A percentile compares a stretch with the other conserved stretches of the same genome.
These are phyloP conservation scores for Anolis apletophallus DNA, from an alignment of 2,797 vertebrate genomes.

Conservation along the genomic window DNA sequence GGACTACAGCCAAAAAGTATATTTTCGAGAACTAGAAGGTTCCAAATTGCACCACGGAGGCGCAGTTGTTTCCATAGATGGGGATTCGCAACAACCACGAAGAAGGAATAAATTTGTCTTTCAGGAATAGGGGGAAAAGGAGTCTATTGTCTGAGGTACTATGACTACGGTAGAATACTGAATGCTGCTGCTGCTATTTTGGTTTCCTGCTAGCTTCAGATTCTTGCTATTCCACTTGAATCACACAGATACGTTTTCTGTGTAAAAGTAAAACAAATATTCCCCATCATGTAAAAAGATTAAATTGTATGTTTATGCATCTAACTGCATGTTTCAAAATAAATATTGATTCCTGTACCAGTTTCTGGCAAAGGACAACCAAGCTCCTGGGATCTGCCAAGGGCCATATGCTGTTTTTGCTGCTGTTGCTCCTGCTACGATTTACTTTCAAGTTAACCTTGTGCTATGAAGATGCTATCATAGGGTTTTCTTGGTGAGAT, in stretches of 20 bases:
- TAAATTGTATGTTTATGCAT: rapidly evolving
- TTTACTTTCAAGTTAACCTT: no score
- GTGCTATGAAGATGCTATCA: no score
- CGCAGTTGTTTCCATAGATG: no score
- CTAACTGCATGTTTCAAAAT: background rate
- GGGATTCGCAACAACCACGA: no score
- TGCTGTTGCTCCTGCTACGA: no score
- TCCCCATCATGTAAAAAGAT: rapidly evolving
- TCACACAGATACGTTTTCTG: background rate
- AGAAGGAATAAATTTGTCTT: background rate
- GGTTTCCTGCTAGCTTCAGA: background rate
- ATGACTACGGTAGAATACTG: background rate
- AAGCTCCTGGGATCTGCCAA: no score
- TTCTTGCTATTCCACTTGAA: background rate
- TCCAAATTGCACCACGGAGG: no score
- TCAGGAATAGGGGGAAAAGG: background rate
- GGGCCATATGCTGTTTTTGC: no score
- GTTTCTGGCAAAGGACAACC: background rate
- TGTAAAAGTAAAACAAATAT: rapidly evolving
- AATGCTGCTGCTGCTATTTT: background rate
- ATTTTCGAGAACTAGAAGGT: no score
- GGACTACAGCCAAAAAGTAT: no score
- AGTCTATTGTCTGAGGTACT: background rate
- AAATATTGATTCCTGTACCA: background rate
- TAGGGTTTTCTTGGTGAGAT: no score